Percentiles rank a stretch among this genome's conserved stretches.
phyloP scores from a whole-genome alignment of 2,797 vertebrate genomes.

The Otolemur crassicaudatus region DNA sequence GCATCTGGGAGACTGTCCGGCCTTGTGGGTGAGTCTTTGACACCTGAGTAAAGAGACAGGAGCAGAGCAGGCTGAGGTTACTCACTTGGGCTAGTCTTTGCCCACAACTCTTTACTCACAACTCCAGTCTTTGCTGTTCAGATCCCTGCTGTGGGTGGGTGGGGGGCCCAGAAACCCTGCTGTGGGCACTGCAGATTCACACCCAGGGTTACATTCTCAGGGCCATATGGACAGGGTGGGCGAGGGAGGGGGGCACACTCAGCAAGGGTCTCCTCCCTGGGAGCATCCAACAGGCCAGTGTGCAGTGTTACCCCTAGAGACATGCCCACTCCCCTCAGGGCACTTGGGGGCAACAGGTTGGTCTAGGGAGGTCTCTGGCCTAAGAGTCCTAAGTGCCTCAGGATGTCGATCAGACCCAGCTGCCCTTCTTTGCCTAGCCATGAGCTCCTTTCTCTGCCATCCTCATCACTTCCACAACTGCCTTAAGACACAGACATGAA shows the following conservation, averaged over 20 bases:
- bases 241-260: too few species aligned
- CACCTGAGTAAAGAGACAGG: background rate
- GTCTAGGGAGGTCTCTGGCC: too few species aligned
- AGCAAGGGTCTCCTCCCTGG: background rate
- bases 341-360: rapidly evolving
- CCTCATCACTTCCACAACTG: background rate
- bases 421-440: background rate
- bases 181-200: background rate
- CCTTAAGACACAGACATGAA: background rate
- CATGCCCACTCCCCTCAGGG: background rate
- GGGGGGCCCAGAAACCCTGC: background rate
- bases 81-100: too few species aligned
- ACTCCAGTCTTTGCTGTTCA: background rate
- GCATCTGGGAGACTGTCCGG: background rate
- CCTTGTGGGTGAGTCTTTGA: background rate
- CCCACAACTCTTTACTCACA: too few species aligned
- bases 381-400: rapidly evolving
- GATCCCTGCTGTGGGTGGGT: background rate
- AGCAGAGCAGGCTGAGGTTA: background rate
- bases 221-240: background rate
- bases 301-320: background rate
- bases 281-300: too few species aligned
- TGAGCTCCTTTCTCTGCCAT: background rate
- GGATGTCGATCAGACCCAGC: background rate
- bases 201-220: background rate